Base-by-base conservation (phyloP, 1,140 invertebrate genomes). In the Trichoplusia ni region DNA sequence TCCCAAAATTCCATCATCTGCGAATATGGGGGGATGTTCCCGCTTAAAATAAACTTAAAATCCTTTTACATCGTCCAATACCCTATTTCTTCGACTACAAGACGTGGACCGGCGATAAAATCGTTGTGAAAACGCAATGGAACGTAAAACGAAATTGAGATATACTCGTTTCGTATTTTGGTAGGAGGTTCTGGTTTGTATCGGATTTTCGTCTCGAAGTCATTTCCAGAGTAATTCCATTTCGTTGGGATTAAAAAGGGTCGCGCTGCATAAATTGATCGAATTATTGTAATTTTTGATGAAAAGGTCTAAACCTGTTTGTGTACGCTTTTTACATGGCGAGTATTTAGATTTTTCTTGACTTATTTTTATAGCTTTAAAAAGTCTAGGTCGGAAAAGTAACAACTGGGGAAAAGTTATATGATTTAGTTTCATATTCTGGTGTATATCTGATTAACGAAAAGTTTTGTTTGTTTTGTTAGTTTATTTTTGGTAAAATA, bases 171-270 rank as follows among this genome's bases (percentile, higher is more conserved):
- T 18, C 56, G 11, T 47, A 23, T 25, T 35, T 47, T 35, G 16
- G 31, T 46, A 16, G 29, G 9, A 42, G 18, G 29, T 46, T 35
- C 31, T 31, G 25, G 25, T 16, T 44, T 58, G 68, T 67, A 74
- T 80, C 68, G 70, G 71, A 79, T 77, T 79, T 79, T 77, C 72
- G 49, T 66, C 44, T 69, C 63, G 59, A 58, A 66, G 63, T 60
- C 31, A 62, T 58, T 58, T 23, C 42, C 64, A n/a, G 42, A 44
- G 64, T 77, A 84, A 78, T 84, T 81, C 77, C 69, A 78, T 81
- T 81, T 75, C 58, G 62, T 66, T 49, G 25, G 67, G 78, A 81
- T 82, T 80, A 84, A 75, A 73, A 74, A 81, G 76, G 76, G 71
- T 64, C 71, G 72, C 66, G 60, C 65, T 60, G 76, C 64, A 78